Evolutionary conservation across 2,797 vertebrate genomes (phyloP).

Genomic region (Galagoides demidoff): DNA sequence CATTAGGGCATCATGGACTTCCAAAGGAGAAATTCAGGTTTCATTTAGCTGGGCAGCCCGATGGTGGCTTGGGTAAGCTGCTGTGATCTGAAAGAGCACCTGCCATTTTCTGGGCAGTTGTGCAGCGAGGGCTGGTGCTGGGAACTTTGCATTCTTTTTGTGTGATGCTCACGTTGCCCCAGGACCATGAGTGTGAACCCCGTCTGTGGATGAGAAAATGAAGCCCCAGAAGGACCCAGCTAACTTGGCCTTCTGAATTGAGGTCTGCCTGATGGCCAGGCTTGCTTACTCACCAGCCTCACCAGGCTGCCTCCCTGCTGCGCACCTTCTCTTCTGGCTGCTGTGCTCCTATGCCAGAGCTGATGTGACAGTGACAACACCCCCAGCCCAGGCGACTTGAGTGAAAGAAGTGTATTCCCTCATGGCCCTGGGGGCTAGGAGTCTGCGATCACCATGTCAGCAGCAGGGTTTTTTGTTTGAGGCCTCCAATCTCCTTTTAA

Average conservation of each 20-base stretch:
- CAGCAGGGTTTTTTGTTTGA: rapidly evolving
- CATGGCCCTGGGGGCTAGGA: background rate
- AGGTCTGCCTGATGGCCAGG: background rate
- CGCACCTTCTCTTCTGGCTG: background rate
- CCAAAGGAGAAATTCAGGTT: background rate
- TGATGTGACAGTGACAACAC: rapidly evolving
- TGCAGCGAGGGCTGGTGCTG: rapidly evolving
- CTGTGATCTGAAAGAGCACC: too few species aligned
- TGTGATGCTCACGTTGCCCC: rapidly evolving
- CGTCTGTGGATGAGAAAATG: background rate
- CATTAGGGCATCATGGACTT: too few species aligned
- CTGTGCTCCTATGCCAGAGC: rapidly evolving
- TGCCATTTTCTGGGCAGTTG: background rate
- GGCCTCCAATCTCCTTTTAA: background rate
- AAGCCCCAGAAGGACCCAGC: background rate
- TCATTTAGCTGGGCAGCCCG: background rate
- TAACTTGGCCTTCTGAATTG: background rate
- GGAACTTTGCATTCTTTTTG: background rate
- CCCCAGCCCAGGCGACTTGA: background rate
- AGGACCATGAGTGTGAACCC: rapidly evolving
- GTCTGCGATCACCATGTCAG: background rate
- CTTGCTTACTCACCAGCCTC: background rate
- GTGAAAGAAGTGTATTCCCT: background rate
- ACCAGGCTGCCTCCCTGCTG: rapidly evolving
- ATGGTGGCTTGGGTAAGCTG: rapidly evolving